These are phyloP conservation scores for Bufotes viridis DNA, from an alignment of 2,797 vertebrate genomes.

Conservation along the genomic window DNA sequence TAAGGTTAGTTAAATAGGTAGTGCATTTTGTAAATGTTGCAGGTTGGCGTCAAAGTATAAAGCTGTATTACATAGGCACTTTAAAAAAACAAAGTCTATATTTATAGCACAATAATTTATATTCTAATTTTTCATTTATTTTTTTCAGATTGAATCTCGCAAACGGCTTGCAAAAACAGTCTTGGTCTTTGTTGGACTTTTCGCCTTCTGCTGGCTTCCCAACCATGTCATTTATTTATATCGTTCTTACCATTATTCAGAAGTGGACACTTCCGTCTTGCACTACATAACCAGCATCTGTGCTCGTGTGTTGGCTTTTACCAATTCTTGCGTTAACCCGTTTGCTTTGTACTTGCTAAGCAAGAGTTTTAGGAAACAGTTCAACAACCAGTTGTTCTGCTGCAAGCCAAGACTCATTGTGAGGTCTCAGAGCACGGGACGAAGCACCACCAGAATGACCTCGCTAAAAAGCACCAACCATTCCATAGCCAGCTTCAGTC, in stretches of 20 bases:
- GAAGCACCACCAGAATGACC: slow-evolving; percentile 82
- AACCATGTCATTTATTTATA: slow-evolving; percentile 93
- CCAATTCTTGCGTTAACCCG: slow-evolving; percentile 94
- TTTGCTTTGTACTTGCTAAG: slow-evolving; percentile 95
- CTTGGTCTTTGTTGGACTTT: slow-evolving; percentile 92
- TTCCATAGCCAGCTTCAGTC: slow-evolving; percentile 83
- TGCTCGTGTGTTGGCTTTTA: slow-evolving; percentile 91
- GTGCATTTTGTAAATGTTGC: neutral
- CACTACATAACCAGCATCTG: slow-evolving; percentile 88
- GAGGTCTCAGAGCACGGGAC: slow-evolving; percentile 76
- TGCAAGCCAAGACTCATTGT: slow-evolving; percentile 73
- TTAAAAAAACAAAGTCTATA: neutral
- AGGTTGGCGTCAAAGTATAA: neutral
- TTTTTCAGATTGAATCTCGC: slow-evolving; percentile 87
- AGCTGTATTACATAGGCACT: neutral
- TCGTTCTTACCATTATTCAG: slow-evolving; percentile 91
- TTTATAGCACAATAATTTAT: neutral
- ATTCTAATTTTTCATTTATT: neutral
- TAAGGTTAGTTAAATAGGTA: neutral
- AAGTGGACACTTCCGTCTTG: slow-evolving; percentile 90
- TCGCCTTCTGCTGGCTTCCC: slow-evolving; percentile 95
- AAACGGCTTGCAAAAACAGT: slow-evolving; percentile 94
- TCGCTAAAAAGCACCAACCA: slow-evolving; percentile 90
- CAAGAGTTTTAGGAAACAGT: slow-evolving; percentile 92
- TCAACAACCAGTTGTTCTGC: slow-evolving; percentile 91